phyloP scores from a whole-genome alignment of 2,888 invertebrate genomes.

The Agrochola lychnidis region DNA sequence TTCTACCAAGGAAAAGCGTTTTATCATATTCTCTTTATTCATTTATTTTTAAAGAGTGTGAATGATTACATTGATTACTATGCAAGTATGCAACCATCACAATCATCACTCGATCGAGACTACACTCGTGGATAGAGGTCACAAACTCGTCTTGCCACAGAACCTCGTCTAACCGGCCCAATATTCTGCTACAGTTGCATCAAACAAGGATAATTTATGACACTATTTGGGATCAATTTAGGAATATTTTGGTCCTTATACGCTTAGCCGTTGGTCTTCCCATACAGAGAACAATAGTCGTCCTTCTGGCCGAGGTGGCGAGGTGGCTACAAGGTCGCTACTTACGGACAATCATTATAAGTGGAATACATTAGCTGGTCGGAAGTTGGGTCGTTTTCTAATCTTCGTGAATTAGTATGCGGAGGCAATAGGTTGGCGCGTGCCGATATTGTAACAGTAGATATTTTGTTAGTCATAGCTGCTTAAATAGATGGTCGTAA shows the following conservation, averaged over 20 bases:
- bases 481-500: conserved; percentile 36
- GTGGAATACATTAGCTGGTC: conserved; percentile 67
- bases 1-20: too few species aligned
- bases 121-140: neutral
- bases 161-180: neutral
- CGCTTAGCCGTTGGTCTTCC: conserved; percentile 60
- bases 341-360: conserved; percentile 55
- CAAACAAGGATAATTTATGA: conserved; percentile 45
- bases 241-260: conserved; percentile 60
- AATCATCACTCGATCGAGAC: neutral
- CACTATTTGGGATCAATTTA: conserved; percentile 44
- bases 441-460: conserved; percentile 58
- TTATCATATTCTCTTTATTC: too few species aligned
- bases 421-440: conserved; percentile 40
- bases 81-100: too few species aligned
- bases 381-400: conserved; percentile 64
- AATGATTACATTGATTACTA: too few species aligned
- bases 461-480: conserved; percentile 53
- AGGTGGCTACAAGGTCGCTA: conserved; percentile 67
- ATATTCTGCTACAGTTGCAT: conserved; percentile 52
- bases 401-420: conserved; percentile 65
- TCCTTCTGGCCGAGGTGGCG: conserved; percentile 72
- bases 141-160: too few species aligned
- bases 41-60: too few species aligned
- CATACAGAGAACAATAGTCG: conserved; percentile 76